Evolutionary conservation across 64 coral and sea anemone genomes (phyloP).

Genomic region (Actinia equina): DNA sequence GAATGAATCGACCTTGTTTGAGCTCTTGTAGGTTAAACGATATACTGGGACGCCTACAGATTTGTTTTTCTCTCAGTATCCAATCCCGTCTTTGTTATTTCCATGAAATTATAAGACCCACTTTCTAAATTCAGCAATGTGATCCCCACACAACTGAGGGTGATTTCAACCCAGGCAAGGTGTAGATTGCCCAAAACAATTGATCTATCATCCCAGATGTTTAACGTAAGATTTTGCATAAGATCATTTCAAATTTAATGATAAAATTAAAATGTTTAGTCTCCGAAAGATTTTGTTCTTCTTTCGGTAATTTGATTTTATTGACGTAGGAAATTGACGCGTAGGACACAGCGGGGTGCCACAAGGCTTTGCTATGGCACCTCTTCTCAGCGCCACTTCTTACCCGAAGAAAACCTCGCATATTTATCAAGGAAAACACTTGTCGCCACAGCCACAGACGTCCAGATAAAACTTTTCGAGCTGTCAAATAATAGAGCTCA

Average conservation of each 20-base stretch:
- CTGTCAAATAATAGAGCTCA: neutral
- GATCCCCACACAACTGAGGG: neutral
- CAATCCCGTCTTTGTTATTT: neutral
- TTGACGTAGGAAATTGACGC: constrained; percentile 4
- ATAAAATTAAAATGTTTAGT: neutral
- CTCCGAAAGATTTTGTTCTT: neutral
- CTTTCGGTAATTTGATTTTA: constrained; percentile 8
- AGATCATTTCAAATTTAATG: neutral
- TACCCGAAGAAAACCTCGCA: neutral
- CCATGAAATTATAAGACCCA: neutral
- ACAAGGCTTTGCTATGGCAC: neutral
- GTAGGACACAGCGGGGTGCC: neutral
- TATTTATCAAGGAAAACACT: neutral
- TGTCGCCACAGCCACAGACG: neutral
- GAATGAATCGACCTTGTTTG: neutral
- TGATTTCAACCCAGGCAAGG: neutral
- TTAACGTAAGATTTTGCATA: constrained; percentile 2
- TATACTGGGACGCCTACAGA: neutral
- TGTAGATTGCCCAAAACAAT: neutral
- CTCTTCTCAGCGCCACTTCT: neutral
- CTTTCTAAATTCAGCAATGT: neutral
- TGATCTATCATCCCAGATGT: no score
- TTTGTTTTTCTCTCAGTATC: neutral
- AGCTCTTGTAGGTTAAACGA: neutral
- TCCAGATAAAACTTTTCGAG: neutral